Percentiles rank a stretch among this genome's conserved stretches.
phyloP scores from a whole-genome alignment of 2,113 vertebrate species.

The Morone saxatilis region DNA sequence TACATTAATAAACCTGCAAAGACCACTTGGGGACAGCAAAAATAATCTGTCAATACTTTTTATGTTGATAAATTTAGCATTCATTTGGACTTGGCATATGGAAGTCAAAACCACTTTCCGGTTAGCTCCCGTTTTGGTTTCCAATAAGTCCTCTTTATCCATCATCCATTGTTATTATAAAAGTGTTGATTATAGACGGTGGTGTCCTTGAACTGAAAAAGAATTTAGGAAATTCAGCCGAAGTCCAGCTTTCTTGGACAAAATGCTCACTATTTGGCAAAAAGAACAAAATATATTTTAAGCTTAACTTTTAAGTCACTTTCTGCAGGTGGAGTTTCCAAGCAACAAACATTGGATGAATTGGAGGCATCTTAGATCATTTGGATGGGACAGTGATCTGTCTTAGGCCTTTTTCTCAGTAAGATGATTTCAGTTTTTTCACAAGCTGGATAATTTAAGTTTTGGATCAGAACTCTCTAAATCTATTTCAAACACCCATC shows the following conservation, averaged over 20 bases:
- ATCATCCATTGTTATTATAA: too few species aligned
- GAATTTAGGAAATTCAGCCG: not conserved
- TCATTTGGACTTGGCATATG: too few species aligned
- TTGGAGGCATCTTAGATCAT: not conserved
- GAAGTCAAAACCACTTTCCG: too few species aligned
- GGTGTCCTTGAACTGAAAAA: not conserved
- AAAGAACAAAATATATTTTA: not conserved
- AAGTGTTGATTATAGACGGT: too few species aligned
- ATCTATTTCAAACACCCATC: constrained; percentile 57
- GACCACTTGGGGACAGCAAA: too few species aligned
- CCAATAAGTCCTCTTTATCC: too few species aligned
- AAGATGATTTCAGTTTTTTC: not conserved
- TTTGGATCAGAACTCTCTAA: constrained; percentile 54
- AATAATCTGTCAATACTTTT: not conserved
- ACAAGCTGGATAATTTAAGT: constrained; percentile 40
- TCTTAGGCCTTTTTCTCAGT: not conserved
- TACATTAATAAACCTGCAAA: not conserved
- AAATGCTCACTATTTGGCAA: not conserved
- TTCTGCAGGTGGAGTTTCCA: not conserved
- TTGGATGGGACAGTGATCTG: not conserved
- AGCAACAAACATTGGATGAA: not conserved
- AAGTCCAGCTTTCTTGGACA: not conserved
- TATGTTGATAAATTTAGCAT: too few species aligned
- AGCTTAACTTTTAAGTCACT: not conserved
- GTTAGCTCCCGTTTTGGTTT: too few species aligned